Evolutionary conservation across 2,113 vertebrate species (phyloP), one percentile per base, ranked within the genome.

Genomic region (Hoplias malabaricus): DNA sequence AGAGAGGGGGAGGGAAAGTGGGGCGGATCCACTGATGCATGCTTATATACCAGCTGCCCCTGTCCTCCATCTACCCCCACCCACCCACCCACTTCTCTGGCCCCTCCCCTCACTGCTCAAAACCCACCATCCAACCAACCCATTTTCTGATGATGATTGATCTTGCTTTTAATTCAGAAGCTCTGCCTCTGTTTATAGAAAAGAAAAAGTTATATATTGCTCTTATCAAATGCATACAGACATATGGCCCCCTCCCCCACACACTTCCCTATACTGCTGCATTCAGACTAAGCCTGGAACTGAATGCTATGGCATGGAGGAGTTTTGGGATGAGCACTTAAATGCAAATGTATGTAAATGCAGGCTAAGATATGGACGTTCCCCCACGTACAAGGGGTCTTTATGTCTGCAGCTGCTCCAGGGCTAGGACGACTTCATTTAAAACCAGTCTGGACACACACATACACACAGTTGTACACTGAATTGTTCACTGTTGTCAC

Each of bases 341-440:
- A 70, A 74, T 79, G 70, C n/a, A 67, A 84, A 82, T 73, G 53
- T 75, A 80, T 80, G 80, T 75, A 80, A 80, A 84, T 78, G 27
- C 4, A 27, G 2, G 29, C 53, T 61, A 29, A 57, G 40, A 61
- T 33, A 23, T 9, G 16, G 38, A 42, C 56, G 42, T 8, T 59
- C 23, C 53, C 21, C 12, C 27, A n/a, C n/a, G 77, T 29, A 67
- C 61, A 72, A 62, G 68, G 27, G 23, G 19, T 53, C 59, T 11
- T 6, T 48, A 65, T 57, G 61, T 77, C 42, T 46, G 33, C 21
- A 43, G 48, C 67, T 57, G 73, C 48, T 54, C 61, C 29, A 27
- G 40, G 33, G 61, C 36, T 56, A 65, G 29, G 48, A 53, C 9
- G 48, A 42, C 40, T 46, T 62, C 12, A 43, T 29, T 59, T 5